Evolutionary conservation across 2,113 vertebrate species (phyloP), one percentile per base, ranked within the genome.

Genomic region (Paraplagusia blochii): DNA sequence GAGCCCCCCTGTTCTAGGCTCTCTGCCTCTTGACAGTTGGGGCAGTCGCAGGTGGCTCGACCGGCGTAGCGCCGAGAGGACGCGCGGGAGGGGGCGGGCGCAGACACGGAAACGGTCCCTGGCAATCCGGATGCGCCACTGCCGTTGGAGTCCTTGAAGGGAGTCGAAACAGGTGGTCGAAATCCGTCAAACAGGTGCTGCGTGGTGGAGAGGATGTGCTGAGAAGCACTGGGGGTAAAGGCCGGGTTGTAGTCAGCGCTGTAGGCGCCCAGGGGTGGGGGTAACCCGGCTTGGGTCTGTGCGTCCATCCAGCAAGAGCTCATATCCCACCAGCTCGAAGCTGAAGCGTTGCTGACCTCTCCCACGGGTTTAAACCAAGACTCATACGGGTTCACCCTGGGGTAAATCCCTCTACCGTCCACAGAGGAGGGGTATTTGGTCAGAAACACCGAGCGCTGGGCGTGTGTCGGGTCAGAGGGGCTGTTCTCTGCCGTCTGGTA

Each of bases 111-210:
- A 5, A 91, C 89, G 3, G 80, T 63, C 0, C 86, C 88, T 7
- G 89, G 81, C 61, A 92, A 90, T 80, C 53, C 90, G 72, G 58
- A 86, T 74, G 7, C 80, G 66, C 52, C 90, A 44, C 90, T 82
- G 1, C 90, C 84, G 22, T 84, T 85, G 13, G 92, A 82, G 72
- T 97, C 95, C 1, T 92, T 77, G 58, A 95, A 96, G 1, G 91
- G 85, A 14, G 80, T 44, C 0, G 92, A 92, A 35, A 93, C 83
- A 17, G 94, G 92, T 0, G 93, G 90, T 57, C 95, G 93, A 89
- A 95, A 97, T 84, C 94, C 92, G 86, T 98, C 94, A 85, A 97
- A 93, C 76, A 95, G 89, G 65, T 97, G 94, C 81, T 96, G 95
- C 9, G 93, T 77, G 4, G 92, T 86, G 62, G 90, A 88, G 22